Conservation (phyloP, 2,797 vertebrate species). For the Eurystomus glaucurus region DNA sequence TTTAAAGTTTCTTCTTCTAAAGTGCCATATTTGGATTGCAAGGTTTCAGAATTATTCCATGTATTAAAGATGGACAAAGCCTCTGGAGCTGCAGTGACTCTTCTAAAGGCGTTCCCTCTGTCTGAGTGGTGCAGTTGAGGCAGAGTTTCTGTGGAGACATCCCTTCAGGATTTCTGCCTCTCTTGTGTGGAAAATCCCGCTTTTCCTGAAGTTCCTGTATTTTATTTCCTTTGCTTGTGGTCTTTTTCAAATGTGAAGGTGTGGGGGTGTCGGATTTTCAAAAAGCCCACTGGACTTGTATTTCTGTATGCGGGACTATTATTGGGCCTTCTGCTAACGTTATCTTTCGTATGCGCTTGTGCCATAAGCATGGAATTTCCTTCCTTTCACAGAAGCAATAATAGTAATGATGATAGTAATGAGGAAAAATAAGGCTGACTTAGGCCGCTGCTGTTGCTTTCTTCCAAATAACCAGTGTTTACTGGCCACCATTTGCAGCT, state of each 20-base stretch:
- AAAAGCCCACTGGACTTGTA: not conserved
- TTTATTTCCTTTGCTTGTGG: not conserved
- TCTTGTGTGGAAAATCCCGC: not conserved
- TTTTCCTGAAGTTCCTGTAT: not conserved
- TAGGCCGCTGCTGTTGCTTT: not conserved
- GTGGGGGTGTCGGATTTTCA: not conserved
- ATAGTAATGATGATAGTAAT: not conserved
- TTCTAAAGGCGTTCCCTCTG: not conserved
- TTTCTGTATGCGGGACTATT: not conserved
- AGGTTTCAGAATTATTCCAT: not conserved
- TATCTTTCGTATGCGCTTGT: not conserved
- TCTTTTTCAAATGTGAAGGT: not conserved
- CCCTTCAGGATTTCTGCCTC: not conserved
- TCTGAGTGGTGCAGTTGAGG: not conserved
- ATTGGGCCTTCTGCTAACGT: not conserved
- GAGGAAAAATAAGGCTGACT: not conserved
- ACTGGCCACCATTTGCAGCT: not conserved
- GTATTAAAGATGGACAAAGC: not conserved
- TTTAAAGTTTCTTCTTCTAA: not conserved
- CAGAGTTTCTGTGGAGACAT: not conserved
- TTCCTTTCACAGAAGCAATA: not conserved
- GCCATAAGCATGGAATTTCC: not conserved
- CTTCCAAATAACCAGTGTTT: not conserved
- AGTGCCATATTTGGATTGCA: not conserved
- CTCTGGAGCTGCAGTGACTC: not conserved